A percentile compares a stretch with the other conserved stretches of the same genome.
Evolutionary conservation across 1,140 invertebrate species (phyloP).

Genomic region (Meloidogyne chitwoodi): DNA sequence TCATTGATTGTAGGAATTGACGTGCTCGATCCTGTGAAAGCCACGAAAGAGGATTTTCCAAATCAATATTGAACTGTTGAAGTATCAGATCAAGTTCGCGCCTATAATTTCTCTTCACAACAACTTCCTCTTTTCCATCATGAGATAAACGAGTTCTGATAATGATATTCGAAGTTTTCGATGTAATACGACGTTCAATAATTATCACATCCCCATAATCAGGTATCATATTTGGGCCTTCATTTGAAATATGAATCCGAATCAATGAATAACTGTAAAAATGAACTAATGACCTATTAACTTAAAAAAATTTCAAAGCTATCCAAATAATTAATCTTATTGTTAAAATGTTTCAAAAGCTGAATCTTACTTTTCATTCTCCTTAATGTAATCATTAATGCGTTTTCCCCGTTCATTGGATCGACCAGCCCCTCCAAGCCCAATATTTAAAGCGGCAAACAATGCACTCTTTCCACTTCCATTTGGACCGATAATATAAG

Average conservation of each 20-base stretch:
- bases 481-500: conserved; percentile 37
- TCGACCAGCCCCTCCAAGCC: conserved; percentile 34
- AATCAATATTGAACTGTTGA: conserved; percentile 34
- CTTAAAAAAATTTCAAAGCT: not conserved
- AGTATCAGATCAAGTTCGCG: conserved; percentile 38
- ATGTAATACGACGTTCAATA: conserved; percentile 26
- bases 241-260: conserved; percentile 19
- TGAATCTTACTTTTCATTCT: conserved; percentile 29
- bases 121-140: conserved; percentile 21
- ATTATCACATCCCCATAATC: conserved; percentile 29
- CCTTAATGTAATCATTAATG: conserved; percentile 37
- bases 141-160: conserved; percentile 16
- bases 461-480: conserved; percentile 43
- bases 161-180: not conserved
- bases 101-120: conserved; percentile 10
- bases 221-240: conserved; percentile 15
- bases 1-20: conserved; percentile 42
- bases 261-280: conserved; percentile 22
- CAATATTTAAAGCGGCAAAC: conserved; percentile 43
- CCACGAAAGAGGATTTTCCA: conserved; percentile 45
- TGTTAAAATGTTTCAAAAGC: not conserved
- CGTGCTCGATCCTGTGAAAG: conserved; percentile 37
- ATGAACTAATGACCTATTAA: too few relatives aligned
- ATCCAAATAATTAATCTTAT: not conserved
- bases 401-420: conserved; percentile 40